These are phyloP conservation scores for Drosophila trichaetosa DNA, from an alignment of 2,888 invertebrate genomes.

Conservation along the genomic window DNA sequence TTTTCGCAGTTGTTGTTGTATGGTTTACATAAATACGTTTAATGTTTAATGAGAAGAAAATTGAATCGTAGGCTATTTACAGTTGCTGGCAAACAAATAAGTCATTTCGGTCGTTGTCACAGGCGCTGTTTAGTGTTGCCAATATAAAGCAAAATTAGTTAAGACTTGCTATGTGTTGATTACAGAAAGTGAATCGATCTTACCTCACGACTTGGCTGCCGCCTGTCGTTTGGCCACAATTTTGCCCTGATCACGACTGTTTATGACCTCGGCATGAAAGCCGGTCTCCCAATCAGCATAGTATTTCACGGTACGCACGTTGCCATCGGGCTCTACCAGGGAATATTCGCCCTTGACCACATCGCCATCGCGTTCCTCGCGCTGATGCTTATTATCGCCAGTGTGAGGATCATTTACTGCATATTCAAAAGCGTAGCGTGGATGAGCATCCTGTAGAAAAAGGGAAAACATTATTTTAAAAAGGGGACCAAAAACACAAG, in stretches of 20 bases:
- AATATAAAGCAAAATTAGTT: not conserved
- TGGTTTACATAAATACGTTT: slow-evolving; percentile 74
- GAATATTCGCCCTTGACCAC: slow-evolving; percentile 90
- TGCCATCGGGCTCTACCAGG: slow-evolving; percentile 90
- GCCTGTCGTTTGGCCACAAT: slow-evolving; percentile 82
- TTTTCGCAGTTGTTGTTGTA: slow-evolving; percentile 32
- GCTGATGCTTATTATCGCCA: slow-evolving; percentile 90
- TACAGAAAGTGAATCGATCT: not conserved
- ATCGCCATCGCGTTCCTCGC: slow-evolving; percentile 90
- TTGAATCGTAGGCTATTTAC: slow-evolving; percentile 76
- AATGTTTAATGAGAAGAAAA: slow-evolving; percentile 73
- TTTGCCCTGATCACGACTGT: slow-evolving; percentile 87
- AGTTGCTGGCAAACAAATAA: slow-evolving; percentile 65
- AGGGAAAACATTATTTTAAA: slow-evolving; percentile 2
- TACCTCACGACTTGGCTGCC: slow-evolving; percentile 65
- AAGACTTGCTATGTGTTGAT: not conserved
- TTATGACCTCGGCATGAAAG: slow-evolving; percentile 90
- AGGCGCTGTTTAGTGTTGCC: slow-evolving; percentile 11
- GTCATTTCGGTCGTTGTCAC: slow-evolving; percentile 27
- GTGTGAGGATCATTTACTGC: slow-evolving; percentile 90
- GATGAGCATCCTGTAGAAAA: slow-evolving; percentile 87
- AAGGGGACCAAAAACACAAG: rapidly evolving
- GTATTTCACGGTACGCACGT: slow-evolving; percentile 90
- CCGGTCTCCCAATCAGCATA: slow-evolving; percentile 92
- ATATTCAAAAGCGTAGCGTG: slow-evolving; percentile 90